Evolutionary conservation across 2,797 vertebrate genomes (phyloP).

Genomic region (Characodon lateralis): DNA sequence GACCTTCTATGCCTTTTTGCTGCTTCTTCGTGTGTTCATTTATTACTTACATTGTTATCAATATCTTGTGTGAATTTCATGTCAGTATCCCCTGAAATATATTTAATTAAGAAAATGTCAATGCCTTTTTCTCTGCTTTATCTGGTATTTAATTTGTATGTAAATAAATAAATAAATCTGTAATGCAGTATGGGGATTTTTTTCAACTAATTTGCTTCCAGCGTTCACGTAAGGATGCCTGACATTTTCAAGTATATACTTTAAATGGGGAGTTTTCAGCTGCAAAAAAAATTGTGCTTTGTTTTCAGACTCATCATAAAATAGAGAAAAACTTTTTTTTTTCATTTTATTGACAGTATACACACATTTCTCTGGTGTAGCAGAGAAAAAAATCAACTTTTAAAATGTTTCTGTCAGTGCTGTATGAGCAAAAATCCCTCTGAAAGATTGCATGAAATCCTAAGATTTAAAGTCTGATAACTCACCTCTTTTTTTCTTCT

Average conservation of each 20-base stretch:
- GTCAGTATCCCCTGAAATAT: not conserved
- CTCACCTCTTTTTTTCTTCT: slow-evolving; percentile 26
- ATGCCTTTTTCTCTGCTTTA: not conserved
- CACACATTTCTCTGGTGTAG: not conserved
- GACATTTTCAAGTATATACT: not conserved
- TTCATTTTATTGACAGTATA: not conserved
- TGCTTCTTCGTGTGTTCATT: not conserved
- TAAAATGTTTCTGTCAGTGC: not conserved
- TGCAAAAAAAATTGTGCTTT: not conserved
- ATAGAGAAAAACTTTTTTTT: not conserved
- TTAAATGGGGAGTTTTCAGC: not conserved
- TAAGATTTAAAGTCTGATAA: slow-evolving; percentile 20
- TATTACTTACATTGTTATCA: not conserved
- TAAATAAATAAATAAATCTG: slow-evolving; percentile 1
- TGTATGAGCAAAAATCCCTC: not conserved
- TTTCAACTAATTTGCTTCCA: not conserved
- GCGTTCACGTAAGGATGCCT: not conserved
- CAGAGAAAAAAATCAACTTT: not conserved
- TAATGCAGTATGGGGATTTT: not conserved
- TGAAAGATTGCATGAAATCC: slow-evolving; percentile 12
- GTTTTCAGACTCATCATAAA: not conserved
- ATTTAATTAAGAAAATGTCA: not conserved
- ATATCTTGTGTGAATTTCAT: not conserved
- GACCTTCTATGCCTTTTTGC: not conserved
- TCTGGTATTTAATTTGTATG: slow-evolving; percentile 4